These are phyloP conservation scores for Antedon mediterranea DNA, from an alignment of 53 echinoderm and acorn worm genomes.

Conservation along the genomic window DNA sequence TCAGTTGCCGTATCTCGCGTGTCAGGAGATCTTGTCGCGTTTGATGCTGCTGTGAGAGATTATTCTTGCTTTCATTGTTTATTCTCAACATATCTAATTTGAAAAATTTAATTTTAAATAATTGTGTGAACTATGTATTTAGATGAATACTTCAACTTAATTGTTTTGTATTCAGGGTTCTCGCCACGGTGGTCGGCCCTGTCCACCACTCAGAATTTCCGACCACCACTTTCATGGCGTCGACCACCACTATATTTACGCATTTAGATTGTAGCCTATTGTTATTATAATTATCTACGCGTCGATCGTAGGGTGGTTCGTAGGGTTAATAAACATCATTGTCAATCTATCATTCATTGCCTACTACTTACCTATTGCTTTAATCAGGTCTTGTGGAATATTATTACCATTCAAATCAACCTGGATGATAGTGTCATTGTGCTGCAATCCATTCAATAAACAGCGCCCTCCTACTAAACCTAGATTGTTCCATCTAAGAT, in stretches of 20 bases:
- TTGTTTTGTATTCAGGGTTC: too few relatives aligned
- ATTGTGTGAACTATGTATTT: too few relatives aligned
- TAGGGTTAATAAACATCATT: too few relatives aligned
- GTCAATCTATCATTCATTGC: background rate
- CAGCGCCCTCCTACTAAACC: conserved; percentile 84
- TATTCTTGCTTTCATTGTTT: conserved; percentile 33
- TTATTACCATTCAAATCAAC: conserved; percentile 71
- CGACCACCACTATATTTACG: too few relatives aligned
- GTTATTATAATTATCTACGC: too few relatives aligned
- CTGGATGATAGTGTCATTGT: conserved; percentile 52
- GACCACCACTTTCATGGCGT: too few relatives aligned
- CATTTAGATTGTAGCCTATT: too few relatives aligned
- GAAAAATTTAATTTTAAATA: too few relatives aligned
- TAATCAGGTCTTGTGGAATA: conserved; percentile 73
- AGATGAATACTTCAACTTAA: too few relatives aligned
- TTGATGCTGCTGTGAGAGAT: conserved; percentile 36
- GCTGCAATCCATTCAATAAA: conserved; percentile 42
- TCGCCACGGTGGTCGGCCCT: too few relatives aligned
- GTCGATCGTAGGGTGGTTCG: too few relatives aligned
- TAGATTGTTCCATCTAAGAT: conserved; percentile 88
- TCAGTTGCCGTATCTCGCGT: conserved; percentile 67
- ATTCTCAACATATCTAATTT: conserved; percentile 36
- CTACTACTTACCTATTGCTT: conserved; percentile 53
- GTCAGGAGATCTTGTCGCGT: conserved; percentile 69
- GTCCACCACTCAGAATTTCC: too few relatives aligned